phyloP scores from a whole-genome alignment of 2,888 invertebrate species.

The Parelbella ahira region DNA sequence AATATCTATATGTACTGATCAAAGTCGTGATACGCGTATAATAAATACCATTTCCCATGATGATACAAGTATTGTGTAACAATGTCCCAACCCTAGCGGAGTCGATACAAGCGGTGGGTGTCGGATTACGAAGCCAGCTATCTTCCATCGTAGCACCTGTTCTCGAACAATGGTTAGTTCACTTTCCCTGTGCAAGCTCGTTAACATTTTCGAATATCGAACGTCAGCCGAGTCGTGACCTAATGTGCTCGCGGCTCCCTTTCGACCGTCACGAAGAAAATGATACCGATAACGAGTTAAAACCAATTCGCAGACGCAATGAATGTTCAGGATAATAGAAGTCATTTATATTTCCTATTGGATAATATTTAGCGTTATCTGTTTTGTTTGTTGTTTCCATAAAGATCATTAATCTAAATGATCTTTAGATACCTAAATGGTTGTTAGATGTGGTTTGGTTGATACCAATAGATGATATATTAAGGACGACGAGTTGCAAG shows the following conservation, averaged over 20 bases:
- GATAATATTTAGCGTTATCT: neutral
- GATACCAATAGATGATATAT: no score
- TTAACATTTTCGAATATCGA: constrained; percentile 68
- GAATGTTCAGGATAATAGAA: constrained; percentile 22
- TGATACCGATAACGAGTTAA: constrained; percentile 26
- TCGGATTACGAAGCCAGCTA: constrained; percentile 42
- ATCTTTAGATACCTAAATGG: no score
- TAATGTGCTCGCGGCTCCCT: constrained; percentile 54
- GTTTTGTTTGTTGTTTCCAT: neutral
- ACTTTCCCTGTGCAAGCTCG: constrained; percentile 65
- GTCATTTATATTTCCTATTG: constrained; percentile 17
- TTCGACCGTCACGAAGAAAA: constrained; percentile 59
- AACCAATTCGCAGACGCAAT: constrained; percentile 23
- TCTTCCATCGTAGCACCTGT: constrained; percentile 55
- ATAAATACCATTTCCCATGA: constrained; percentile 10
- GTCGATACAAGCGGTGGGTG: constrained; percentile 33
- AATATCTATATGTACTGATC: no score
- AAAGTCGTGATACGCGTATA: constrained; percentile 7
- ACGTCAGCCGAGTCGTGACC: constrained; percentile 66
- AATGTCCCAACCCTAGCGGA: constrained; percentile 11
- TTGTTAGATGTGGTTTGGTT: no score
- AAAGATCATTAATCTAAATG: no score
- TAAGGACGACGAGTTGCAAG: no score
- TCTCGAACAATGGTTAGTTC: constrained; percentile 61
- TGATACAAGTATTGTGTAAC: constrained; percentile 6